phyloP scores from a whole-genome alignment of 1,140 invertebrate genomes.

The Philaenus spumarius region DNA sequence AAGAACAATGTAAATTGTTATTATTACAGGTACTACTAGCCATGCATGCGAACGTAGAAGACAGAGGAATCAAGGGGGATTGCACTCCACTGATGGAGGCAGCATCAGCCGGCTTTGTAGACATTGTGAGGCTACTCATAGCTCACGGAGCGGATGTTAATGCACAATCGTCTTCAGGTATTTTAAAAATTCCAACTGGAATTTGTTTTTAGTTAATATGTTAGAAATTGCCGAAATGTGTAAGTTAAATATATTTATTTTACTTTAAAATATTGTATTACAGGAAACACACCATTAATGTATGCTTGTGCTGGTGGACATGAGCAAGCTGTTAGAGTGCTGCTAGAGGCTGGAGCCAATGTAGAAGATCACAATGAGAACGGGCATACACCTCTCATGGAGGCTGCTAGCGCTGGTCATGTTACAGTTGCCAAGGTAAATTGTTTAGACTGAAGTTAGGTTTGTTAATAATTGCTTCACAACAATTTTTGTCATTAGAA shows the following conservation, averaged over 20 bases:
- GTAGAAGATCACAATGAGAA: slow-evolving; percentile 99
- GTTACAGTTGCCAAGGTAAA: slow-evolving; percentile 80
- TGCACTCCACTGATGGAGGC: slow-evolving; percentile 97
- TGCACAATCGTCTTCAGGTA: slow-evolving; percentile 89
- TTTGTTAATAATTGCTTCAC: no score
- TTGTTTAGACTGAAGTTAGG: no score
- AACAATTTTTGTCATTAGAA: no score
- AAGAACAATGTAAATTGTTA: no score
- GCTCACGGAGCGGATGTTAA: slow-evolving; percentile 93
- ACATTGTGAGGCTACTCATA: slow-evolving; percentile 87
- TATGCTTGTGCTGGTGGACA: slow-evolving; percentile 97
- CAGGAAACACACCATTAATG: slow-evolving; percentile 94
- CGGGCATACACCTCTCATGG: slow-evolving; percentile 98
- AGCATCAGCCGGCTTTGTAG: slow-evolving; percentile 87
- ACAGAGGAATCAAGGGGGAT: slow-evolving; percentile 90
- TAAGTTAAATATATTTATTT: neutral
- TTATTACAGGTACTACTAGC: slow-evolving; percentile 74
- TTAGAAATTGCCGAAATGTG: no score
- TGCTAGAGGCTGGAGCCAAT: slow-evolving; percentile 87
- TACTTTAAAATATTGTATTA: slow-evolving; percentile 9
- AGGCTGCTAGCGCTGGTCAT: slow-evolving; percentile 95
- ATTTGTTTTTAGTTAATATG: neutral
- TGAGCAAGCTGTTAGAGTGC: slow-evolving; percentile 80
- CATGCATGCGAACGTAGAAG: slow-evolving; percentile 96
- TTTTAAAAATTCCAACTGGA: slow-evolving; percentile 21